These are phyloP conservation scores for Oreortyx pictus DNA, from an alignment of 2,797 vertebrate genomes.

Conservation along the genomic window DNA sequence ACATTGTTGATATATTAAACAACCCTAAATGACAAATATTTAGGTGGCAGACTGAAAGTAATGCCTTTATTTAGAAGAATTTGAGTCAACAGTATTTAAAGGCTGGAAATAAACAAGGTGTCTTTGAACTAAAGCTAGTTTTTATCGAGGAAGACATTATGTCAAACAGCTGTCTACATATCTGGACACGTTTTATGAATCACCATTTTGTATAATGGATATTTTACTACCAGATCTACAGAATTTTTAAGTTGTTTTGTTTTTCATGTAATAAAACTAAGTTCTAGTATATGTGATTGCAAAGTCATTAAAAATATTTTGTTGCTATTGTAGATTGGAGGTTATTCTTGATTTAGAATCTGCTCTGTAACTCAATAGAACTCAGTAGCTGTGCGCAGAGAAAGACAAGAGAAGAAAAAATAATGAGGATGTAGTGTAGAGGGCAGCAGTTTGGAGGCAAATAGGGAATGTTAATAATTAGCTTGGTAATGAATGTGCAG, in stretches of 20 bases:
- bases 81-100: neutral
- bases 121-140: neutral
- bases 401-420: neutral
- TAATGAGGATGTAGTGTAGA: neutral
- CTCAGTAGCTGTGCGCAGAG: neutral
- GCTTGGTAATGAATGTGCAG: neutral
- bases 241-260: neutral
- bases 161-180: constrained; percentile 33
- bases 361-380: rapidly evolving
- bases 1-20: neutral
- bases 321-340: neutral
- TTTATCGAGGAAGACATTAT: constrained; percentile 16
- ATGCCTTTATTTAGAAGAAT: neutral
- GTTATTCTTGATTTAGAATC: neutral
- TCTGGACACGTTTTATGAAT: constrained; percentile 17
- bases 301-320: neutral
- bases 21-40: neutral
- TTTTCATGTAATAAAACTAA: neutral
- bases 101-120: neutral
- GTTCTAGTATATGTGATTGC: neutral
- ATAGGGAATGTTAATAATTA: neutral
- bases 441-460: neutral
- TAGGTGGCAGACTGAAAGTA: neutral
- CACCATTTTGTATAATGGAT: constrained; percentile 3
- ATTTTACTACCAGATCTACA: neutral